A percentile compares a stretch with the other conserved stretches of the same genome.
These are phyloP conservation scores for Rotaria socialis DNA, from an alignment of 2,888 invertebrate species.

Conservation along the genomic window DNA sequence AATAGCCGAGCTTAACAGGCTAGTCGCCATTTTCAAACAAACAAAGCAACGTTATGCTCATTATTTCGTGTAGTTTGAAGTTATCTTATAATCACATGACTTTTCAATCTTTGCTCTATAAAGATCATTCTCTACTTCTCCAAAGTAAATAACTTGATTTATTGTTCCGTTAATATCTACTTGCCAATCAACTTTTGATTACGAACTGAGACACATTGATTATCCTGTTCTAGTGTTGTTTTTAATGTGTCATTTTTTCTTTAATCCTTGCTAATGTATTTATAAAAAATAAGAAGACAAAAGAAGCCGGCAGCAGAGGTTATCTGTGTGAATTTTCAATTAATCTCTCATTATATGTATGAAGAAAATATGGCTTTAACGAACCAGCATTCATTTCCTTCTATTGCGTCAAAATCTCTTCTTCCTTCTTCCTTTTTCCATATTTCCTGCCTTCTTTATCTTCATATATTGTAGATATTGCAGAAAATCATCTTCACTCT, in stretches of 20 bases:
- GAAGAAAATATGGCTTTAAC: constrained; percentile 1
- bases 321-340: neutral
- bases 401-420: neutral
- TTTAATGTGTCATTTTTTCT: neutral
- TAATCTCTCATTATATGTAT: neutral
- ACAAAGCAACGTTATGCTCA: neutral
- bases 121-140: neutral
- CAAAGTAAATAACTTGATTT: neutral
- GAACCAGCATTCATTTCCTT: neutral
- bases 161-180: neutral
- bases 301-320: neutral
- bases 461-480: too few species aligned
- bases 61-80: neutral
- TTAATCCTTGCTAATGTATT: neutral
- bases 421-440: neutral
- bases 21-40: neutral
- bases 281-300: neutral
- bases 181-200: neutral
- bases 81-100: neutral
- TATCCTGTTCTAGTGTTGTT: neutral
- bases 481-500: too few species aligned
- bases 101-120: neutral
- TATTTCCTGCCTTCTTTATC: neutral
- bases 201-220: neutral
- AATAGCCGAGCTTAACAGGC: neutral